Base-by-base conservation (phyloP, 2,888 invertebrate species). In the Ormyrus pomaceus region DNA sequence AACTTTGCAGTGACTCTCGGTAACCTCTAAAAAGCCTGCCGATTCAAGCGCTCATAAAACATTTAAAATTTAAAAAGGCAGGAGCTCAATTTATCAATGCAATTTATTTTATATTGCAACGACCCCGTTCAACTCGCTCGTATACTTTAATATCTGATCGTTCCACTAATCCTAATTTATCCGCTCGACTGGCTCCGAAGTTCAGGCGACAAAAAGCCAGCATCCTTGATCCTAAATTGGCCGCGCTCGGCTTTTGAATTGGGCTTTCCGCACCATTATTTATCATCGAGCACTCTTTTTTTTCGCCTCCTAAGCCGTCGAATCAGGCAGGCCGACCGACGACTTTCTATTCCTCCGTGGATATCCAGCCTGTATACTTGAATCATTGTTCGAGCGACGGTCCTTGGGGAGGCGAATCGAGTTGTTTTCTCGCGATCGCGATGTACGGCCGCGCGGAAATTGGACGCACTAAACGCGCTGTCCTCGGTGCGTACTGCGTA, bases 121-220 rank as follows among this genome's bases (percentile, higher is more conserved):
- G 71, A 75, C 74, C 74, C 56, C 58, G 59, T 70, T 65, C 11
- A 13, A 64, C n/a, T 73, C 13, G 53, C 48, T 56, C 59, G 8
- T 7, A 34, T 7, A 34, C 34, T 34, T 34, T 34, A 34, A 34
- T 34, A 34, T 34, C 34, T 34, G 3, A 45, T 46, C 64, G 51
- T 68, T 59, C 66, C 66, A 65, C n/a, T 74, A 50, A 72, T 66
- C 62, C n/a, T 59, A 53, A 75, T 79, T 70, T 75, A 70, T 74
- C 10, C 64, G 58, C 58, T 64, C 64, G 71, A 65, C 19, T 72
- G 55, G 34, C 34, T 34, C 34, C 4, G 34, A 34, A 46, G 51
- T 65, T 45, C 50, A 13, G 55, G 6, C 7, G 11, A 7, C 61
- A 11, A n/a, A 51, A 72, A 65, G 65, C 10, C 34, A 46, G 11